phyloP scores from a whole-genome alignment of 2,797 vertebrate species.

The Smutsia temminckii region DNA sequence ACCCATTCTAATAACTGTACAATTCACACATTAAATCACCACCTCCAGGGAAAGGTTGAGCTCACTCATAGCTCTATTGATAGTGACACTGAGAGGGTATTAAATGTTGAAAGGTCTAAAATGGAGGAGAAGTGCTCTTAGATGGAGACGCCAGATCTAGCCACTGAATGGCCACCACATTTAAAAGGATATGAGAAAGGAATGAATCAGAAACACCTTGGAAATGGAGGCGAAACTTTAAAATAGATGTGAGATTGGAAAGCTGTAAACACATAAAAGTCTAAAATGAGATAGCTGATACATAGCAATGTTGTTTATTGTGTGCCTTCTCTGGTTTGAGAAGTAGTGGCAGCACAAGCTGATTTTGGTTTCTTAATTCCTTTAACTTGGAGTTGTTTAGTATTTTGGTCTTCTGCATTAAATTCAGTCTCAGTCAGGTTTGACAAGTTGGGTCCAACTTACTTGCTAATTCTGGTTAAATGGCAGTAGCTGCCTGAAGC shows the following conservation, averaged over 20 bases:
- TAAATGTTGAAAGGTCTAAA: constrained; percentile 48
- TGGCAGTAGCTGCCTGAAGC: neutral
- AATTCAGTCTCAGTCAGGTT: neutral
- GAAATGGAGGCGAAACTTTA: neutral
- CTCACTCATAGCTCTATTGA: constrained; percentile 54
- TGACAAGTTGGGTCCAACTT: neutral
- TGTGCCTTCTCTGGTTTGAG: constrained; percentile 3
- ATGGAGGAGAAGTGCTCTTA: constrained; percentile 1
- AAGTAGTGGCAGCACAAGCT: neutral
- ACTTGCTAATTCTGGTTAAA: neutral
- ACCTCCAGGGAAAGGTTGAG: constrained; percentile 65
- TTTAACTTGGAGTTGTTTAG: neutral
- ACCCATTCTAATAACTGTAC: constrained; percentile 71
- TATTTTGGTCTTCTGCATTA: neutral
- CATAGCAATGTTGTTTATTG: neutral
- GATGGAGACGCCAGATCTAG: neutral
- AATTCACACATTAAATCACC: constrained; percentile 77
- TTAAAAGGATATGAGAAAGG: neutral
- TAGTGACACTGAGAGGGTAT: constrained; percentile 38
- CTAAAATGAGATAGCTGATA: neutral
- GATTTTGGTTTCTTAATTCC: neutral
- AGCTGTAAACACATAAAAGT: neutral
- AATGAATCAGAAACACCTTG: neutral
- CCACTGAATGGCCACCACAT: neutral
- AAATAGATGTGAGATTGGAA: neutral